These are phyloP conservation scores for Ceyx cyanopectus DNA, from an alignment of 2,113 vertebrate species.

Conservation along the genomic window DNA sequence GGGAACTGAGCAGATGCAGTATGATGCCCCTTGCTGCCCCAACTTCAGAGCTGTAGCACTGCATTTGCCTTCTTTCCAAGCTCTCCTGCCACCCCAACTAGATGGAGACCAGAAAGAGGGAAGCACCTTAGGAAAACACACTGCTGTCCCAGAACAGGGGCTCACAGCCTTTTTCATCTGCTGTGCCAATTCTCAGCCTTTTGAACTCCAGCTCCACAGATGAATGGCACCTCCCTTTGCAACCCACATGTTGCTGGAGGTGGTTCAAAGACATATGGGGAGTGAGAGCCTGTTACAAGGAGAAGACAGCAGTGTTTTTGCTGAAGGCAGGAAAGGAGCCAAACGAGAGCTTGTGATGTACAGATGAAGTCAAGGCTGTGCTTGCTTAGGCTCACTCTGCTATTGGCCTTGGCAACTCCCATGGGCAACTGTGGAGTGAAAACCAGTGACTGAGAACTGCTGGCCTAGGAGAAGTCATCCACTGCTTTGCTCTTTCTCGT, in stretches of 20 bases:
- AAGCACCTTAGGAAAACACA: neutral
- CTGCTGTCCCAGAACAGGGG: neutral
- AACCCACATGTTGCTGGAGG: slow-evolving; percentile 35
- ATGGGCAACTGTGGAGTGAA: neutral
- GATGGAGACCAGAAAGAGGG: neutral
- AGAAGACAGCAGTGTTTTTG: neutral
- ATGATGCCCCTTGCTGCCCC: neutral
- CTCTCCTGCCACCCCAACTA: neutral
- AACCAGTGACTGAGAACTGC: neutral
- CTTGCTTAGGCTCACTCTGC: neutral
- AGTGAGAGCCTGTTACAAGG: slow-evolving; percentile 11
- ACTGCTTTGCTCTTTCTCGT: neutral
- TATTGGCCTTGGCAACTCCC: neutral
- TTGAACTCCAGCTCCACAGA: neutral
- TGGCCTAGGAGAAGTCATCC: neutral
- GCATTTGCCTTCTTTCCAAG: neutral
- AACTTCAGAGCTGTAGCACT: neutral
- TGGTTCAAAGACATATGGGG: slow-evolving; percentile 39
- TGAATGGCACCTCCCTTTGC: neutral
- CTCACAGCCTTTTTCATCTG: neutral
- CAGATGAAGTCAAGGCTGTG: neutral
- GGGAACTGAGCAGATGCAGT: neutral
- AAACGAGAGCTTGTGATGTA: neutral
- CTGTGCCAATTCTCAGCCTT: neutral
- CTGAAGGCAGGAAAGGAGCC: neutral